Evolutionary conservation across 2,888 invertebrate genomes (phyloP), one percentile per base, ranked within the genome.

Genomic region (Herminia tarsipennalis): DNA sequence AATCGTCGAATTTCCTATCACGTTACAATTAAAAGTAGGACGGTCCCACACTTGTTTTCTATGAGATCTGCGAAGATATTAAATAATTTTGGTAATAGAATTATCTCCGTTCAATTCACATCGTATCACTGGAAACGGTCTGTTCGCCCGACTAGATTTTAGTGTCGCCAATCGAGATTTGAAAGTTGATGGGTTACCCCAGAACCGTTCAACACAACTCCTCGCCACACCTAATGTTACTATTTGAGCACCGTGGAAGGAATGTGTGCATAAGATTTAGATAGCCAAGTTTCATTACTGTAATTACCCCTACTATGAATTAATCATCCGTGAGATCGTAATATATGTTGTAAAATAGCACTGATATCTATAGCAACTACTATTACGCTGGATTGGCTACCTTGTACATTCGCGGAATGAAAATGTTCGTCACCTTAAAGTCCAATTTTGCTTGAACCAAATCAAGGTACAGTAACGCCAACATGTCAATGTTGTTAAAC

Each of bases 231-330:
- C n/a, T 79, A 78, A 75, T 68, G 62, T 72, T 70, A 77, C 75
- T 80, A 79, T 80, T 93, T 93, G 93, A 94, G 93, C 94, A 93
- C 93, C 93, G 92, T 93, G 93, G 93, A 93, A 94, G 93, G 93
- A 94, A 93, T 94, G 93, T 92, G 92, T 92, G 90, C 88, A 83
- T 85, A 78, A 82, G 77, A 83, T 78, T 82, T 69, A 75, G 69
- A 73, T 65, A 67, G 72, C 66, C 72, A 66, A 70, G 53, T 73
- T 60, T 63, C 52, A 62, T 56, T 50, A 45, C 28, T 46, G 37
- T 46, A 36, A 32, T 18, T 46, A 39, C 65, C 54, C 58, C 52
- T 38, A 56, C 49, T 44, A 55, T 48, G 49, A 55, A 51, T 24
- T 29, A 59, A 67, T 62, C 69, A 62, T 55, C n/a, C n/a, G n/a